Conservation (phyloP, 2,888 invertebrate genomes). For the Caenorhabditis angaria region DNA sequence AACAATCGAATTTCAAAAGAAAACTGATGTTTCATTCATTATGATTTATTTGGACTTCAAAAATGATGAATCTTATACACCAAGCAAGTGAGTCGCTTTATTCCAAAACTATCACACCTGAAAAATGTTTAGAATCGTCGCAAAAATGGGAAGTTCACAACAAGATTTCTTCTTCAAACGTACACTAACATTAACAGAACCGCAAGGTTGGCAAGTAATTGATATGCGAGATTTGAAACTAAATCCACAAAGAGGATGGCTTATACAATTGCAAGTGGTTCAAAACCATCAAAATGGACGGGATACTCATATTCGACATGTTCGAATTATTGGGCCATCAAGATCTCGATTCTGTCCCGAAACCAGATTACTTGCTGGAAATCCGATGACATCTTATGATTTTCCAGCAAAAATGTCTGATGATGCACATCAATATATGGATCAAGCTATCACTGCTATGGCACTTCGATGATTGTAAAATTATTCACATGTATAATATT, state of each 20-base stretch:
- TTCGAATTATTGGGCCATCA: conserved; percentile 50
- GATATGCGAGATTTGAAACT: conserved; percentile 53
- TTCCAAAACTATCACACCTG: neutral
- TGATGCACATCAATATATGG: conserved; percentile 15
- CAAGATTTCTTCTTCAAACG: conserved; percentile 22
- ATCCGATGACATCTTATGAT: conserved; percentile 13
- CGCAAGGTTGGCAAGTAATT: conserved; percentile 43
- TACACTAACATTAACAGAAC: conserved; percentile 20
- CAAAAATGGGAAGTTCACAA: conserved; percentile 31
- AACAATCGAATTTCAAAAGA: conserved; percentile 78
- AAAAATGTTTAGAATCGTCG: conserved; percentile 24
- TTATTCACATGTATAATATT: neutral
- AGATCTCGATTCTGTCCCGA: conserved; percentile 35
- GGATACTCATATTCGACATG: conserved; percentile 87
- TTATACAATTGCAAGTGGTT: conserved; percentile 93
- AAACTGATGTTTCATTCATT: conserved; percentile 82
- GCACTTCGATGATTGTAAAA: conserved; percentile 15
- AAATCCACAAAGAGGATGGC: conserved; percentile 82
- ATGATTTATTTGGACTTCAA: conserved; percentile 98
- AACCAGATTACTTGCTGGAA: conserved; percentile 36
- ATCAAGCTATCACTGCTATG: conserved; percentile 18
- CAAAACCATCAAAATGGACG: conserved; percentile 99
- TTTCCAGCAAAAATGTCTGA: conserved; percentile 14
- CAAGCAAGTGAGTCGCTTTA: conserved; percentile 79
- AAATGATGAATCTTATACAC: conserved; percentile 97